Conservation (phyloP, 2,888 invertebrate species). For the Orthonychiurus folsomi region DNA sequence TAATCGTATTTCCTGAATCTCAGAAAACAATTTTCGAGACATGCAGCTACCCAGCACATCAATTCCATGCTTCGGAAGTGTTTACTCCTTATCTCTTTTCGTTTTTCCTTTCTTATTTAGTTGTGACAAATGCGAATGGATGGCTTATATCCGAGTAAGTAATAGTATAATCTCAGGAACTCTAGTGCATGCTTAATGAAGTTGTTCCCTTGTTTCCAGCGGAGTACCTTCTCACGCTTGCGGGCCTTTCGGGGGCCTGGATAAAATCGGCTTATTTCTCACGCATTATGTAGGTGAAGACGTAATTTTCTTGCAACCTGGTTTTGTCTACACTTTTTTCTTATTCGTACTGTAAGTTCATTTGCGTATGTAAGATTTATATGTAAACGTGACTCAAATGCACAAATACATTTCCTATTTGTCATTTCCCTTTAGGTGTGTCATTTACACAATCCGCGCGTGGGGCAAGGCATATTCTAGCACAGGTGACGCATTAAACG, state of each 20-base stretch:
- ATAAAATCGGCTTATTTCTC: too few species aligned
- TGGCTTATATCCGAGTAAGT: conserved; percentile 10
- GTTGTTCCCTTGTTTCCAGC: too few species aligned
- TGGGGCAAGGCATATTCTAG: conserved; percentile 25
- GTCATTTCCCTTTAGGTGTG: conserved; percentile 2
- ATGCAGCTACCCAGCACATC: conserved; percentile 5
- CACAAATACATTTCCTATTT: neutral
- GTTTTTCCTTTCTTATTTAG: conserved; percentile 6
- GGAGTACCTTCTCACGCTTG: too few species aligned
- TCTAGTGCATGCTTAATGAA: too few species aligned
- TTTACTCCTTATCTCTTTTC: neutral
- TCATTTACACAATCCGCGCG: conserved; percentile 18
- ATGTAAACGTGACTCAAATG: neutral
- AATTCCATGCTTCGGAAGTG: conserved; percentile 9
- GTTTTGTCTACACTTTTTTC: neutral
- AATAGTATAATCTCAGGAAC: too few species aligned
- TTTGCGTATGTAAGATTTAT: neutral
- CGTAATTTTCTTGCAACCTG: too few species aligned
- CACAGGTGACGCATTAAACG: conserved; percentile 17
- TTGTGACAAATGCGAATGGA: neutral
- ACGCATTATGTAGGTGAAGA: too few species aligned
- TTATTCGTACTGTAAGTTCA: neutral
- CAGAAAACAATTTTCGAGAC: neutral
- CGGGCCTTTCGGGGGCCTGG: too few species aligned
- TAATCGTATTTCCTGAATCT: neutral